phyloP scores from a whole-genome alignment of 2,113 vertebrate species.

The Stegastes partitus region DNA sequence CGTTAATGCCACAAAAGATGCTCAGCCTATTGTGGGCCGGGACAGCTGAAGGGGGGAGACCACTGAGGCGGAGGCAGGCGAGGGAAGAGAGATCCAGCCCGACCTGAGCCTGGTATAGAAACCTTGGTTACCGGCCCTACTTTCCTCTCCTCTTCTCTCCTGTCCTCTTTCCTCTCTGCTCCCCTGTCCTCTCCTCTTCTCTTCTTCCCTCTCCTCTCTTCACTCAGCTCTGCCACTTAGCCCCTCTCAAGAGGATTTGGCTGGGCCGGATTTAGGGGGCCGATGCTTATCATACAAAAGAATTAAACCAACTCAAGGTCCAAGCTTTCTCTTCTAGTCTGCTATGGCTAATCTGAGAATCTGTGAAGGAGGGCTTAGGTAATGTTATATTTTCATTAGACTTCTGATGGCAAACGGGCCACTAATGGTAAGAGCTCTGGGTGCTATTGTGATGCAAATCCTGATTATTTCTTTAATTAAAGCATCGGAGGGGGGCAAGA shows the following conservation, averaged over 20 bases:
- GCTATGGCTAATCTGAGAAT: conserved; percentile 87
- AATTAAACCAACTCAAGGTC: conserved; percentile 92
- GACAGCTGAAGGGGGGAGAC: conserved; percentile 91
- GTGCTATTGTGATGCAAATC: conserved; percentile 91
- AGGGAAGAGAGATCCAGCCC: conserved; percentile 62
- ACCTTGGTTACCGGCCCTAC: conserved; percentile 78
- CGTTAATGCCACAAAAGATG: conserved; percentile 99
- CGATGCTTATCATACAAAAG: conserved; percentile 94
- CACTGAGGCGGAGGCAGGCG: conserved; percentile 63
- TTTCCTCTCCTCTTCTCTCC: conserved; percentile 44
- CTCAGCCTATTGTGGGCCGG: conserved; percentile 94
- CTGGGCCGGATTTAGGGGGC: conserved; percentile 83
- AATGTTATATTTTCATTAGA: conserved; percentile 98
- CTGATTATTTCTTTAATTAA: conserved; percentile 87
- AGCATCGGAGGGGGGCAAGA: conserved; percentile 71
- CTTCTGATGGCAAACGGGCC: conserved; percentile 89
- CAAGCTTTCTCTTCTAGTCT: conserved; percentile 78
- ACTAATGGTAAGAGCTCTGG: conserved; percentile 84
- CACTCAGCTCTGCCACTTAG: conserved; percentile 83
- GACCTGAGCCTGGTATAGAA: conserved; percentile 81
- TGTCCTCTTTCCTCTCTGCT: conserved; percentile 60
- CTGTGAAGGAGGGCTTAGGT: conserved; percentile 91
- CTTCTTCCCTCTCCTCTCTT: conserved; percentile 73
- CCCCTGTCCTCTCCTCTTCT: conserved; percentile 44
- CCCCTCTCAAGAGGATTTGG: conserved; percentile 87